Evolutionary conservation across 2,888 invertebrate species (phyloP).

Genomic region (Caenorhabditis sp.): DNA sequence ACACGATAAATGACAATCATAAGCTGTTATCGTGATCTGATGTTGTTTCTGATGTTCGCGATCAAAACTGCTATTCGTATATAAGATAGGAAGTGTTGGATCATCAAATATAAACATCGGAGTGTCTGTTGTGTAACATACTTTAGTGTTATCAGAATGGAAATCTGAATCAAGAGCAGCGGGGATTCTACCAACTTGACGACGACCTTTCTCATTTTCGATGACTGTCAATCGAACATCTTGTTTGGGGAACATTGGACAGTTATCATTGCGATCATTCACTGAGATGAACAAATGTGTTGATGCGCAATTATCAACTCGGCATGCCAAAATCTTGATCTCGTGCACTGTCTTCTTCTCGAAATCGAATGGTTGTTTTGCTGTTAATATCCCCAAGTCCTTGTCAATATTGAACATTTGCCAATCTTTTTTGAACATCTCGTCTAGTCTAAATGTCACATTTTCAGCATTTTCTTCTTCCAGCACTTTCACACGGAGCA

Average conservation of each 20-base stretch:
- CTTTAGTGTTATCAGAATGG: constrained; percentile 55
- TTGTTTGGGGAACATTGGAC: constrained; percentile 56
- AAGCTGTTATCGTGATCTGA: constrained; percentile 49
- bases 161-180: constrained; percentile 52
- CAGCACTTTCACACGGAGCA: constrained; percentile 44
- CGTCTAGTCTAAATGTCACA: constrained; percentile 41
- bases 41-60: constrained; percentile 49
- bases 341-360: constrained; percentile 59
- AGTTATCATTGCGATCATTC: constrained; percentile 60
- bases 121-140: constrained; percentile 49
- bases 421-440: constrained; percentile 54
- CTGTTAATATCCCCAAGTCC: constrained; percentile 32
- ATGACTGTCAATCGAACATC: constrained; percentile 41
- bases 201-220: constrained; percentile 45
- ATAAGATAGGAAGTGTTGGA: constrained; percentile 45
- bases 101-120: constrained; percentile 48
- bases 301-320: constrained; percentile 44
- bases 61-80: constrained; percentile 51
- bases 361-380: constrained; percentile 51
- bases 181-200: constrained; percentile 49
- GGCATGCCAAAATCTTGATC: constrained; percentile 45
- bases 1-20: constrained; percentile 50
- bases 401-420: constrained; percentile 37
- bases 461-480: constrained; percentile 32
- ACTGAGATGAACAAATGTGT: constrained; percentile 53